Percentiles rank a stretch among this genome's conserved stretches.
These are phyloP conservation scores for Polydrusus pterygomalis DNA, from an alignment of 2,888 invertebrate species.

Conservation along the genomic window DNA sequence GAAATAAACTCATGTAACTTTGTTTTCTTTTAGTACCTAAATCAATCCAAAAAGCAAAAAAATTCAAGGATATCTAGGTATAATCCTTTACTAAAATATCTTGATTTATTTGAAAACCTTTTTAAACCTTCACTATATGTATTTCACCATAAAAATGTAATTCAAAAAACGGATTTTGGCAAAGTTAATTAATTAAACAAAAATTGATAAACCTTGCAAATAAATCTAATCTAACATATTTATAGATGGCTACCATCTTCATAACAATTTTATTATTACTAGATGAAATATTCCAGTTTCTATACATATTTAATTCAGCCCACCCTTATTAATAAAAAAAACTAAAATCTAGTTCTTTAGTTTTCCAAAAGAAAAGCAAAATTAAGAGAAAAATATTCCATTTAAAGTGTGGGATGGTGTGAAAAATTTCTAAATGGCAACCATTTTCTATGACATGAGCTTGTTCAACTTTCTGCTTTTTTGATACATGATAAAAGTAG, in stretches of 20 bases:
- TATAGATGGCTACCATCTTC: conserved; percentile 20
- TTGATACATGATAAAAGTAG: conserved; percentile 14
- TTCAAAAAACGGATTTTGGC: neutral
- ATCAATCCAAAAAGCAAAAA: no score
- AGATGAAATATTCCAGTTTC: neutral
- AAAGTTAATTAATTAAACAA: neutral
- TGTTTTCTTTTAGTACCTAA: no score
- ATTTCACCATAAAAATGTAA: no score
- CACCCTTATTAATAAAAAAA: neutral
- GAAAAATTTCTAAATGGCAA: conserved; percentile 39
- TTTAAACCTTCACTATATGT: no score
- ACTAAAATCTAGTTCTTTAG: neutral
- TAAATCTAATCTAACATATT: conserved; percentile 17
- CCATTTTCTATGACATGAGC: conserved; percentile 40
- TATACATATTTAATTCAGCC: neutral
- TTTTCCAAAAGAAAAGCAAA: neutral
- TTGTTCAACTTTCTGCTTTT: conserved; percentile 18
- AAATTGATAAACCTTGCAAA: neutral
- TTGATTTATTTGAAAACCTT: no score
- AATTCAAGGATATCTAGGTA: no score
- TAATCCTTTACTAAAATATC: no score
- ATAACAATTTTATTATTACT: neutral
- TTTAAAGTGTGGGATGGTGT: conserved; percentile 8
- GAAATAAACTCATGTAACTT: no score
- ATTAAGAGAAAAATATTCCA: neutral